These are phyloP conservation scores for Ginglymostoma cirratum DNA, from an alignment of 2,113 vertebrate species.

Conservation along the genomic window DNA sequence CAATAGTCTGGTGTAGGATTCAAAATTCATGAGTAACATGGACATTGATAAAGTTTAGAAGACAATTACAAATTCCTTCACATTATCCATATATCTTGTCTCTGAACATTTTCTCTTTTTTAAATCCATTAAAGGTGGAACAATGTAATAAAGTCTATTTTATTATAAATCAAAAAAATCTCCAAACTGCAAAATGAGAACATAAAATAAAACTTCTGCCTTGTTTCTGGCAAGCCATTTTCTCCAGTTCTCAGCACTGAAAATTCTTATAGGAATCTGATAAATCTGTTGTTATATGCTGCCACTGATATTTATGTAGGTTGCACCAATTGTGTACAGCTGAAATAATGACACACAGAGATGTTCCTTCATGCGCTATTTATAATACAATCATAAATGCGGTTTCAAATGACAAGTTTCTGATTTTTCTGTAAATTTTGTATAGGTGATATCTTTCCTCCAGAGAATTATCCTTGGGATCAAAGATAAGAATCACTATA, in stretches of 20 bases:
- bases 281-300: background rate
- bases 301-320: background rate
- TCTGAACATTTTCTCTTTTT: background rate
- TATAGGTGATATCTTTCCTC: background rate
- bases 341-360: background rate
- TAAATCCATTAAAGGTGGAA: slow-evolving; percentile 4
- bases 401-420: background rate
- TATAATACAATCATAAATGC: background rate
- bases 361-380: background rate
- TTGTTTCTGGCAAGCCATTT: background rate
- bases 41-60: background rate
- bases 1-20: background rate
- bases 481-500: background rate
- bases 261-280: background rate
- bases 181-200: background rate
- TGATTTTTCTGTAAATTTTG: background rate
- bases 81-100: background rate
- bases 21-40: background rate
- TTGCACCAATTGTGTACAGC: background rate
- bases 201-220: background rate
- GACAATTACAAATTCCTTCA: background rate
- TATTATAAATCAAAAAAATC: background rate
- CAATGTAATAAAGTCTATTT: background rate
- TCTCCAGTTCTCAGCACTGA: background rate
- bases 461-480: background rate